phyloP scores from a whole-genome alignment of 2,888 invertebrate genomes.

The Hofmannophila pseudospretella region DNA sequence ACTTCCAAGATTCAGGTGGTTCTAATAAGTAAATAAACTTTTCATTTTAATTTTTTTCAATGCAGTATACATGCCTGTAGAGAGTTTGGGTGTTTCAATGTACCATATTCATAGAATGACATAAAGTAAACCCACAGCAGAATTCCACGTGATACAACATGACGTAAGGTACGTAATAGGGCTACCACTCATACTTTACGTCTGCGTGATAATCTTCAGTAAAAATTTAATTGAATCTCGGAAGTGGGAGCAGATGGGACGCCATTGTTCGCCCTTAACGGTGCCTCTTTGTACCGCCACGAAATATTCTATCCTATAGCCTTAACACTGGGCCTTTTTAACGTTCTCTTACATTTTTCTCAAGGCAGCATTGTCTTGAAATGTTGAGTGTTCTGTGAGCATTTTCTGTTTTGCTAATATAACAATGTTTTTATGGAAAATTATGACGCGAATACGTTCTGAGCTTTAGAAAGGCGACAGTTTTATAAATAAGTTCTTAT shows the following conservation, averaged over 20 bases:
- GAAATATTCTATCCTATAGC: constrained; percentile 6
- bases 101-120: too few species aligned
- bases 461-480: too few species aligned
- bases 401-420: constrained; percentile 12
- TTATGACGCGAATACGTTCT: too few species aligned
- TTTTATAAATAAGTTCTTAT: too few species aligned
- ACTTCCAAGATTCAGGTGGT: too few species aligned
- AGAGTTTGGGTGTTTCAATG: too few species aligned
- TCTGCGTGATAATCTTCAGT: constrained; percentile 76
- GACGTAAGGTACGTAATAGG: constrained; percentile 22
- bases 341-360: constrained; percentile 7
- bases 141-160: not conserved
- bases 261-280: constrained; percentile 43
- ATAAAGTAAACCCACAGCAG: not conserved
- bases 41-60: too few species aligned
- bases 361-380: constrained; percentile 6
- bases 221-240: constrained; percentile 77
- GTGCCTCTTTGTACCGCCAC: constrained; percentile 18
- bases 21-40: too few species aligned
- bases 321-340: constrained; percentile 6
- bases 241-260: constrained; percentile 63
- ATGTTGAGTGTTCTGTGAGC: constrained; percentile 4
- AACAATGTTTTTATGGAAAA: not conserved
- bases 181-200: constrained; percentile 33
- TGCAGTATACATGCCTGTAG: too few species aligned